Base-by-base conservation (phyloP, 92 coral and sea anemone genomes). In the Blastomussa wellsi region DNA sequence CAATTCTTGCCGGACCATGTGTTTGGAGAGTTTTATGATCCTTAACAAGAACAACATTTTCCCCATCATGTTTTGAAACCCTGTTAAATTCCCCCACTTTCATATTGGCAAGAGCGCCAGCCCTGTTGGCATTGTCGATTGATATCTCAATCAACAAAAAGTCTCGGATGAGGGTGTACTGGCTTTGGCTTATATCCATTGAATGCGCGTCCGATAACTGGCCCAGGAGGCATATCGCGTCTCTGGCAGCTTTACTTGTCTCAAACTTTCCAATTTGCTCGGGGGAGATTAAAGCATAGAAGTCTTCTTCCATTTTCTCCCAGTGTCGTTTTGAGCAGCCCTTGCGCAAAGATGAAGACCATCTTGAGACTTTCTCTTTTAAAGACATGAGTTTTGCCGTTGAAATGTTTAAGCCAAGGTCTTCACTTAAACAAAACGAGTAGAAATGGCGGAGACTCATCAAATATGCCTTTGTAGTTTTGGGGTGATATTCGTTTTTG, bases 241-340 rank as follows among this genome's bases (percentile, higher is more conserved):
- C 82, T 65, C 93, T 79, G 4, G 93, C 86, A n/a, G 88, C 93
- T 73, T 79, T 66, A 74, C 92, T 86, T 35, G 44, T 77, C 67
- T 89, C 89, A 73, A 92, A 89, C 22, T 73, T 60, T 7, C 35
- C 38, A 48, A 89, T 86, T 47, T 79, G 67, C 22, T 80, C 82
- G n/a, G 70, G 91, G 19, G 89, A 55, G 44, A 89, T 83, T 29
- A 86, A 37, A 29, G 82, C 44, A 24, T 35, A 32, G 19, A 74
- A 26, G 70, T 89, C 92, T 47, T 89, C 88, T 64, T 87, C 90
- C 87, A 92, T 86, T 60, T 92, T 92, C 62, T 89, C 84, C 95
- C 92, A 89, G 29, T 88, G 78, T 35, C 87, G 76, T 41, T 88
- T 89, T 4, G 84, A 15, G 47, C 90, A 62, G 51, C 76, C 59